A percentile compares a stretch with the other conserved stretches of the same genome.
These are phyloP conservation scores for Macquaria australasica DNA, from an alignment of 2,113 vertebrate genomes.

Conservation along the genomic window DNA sequence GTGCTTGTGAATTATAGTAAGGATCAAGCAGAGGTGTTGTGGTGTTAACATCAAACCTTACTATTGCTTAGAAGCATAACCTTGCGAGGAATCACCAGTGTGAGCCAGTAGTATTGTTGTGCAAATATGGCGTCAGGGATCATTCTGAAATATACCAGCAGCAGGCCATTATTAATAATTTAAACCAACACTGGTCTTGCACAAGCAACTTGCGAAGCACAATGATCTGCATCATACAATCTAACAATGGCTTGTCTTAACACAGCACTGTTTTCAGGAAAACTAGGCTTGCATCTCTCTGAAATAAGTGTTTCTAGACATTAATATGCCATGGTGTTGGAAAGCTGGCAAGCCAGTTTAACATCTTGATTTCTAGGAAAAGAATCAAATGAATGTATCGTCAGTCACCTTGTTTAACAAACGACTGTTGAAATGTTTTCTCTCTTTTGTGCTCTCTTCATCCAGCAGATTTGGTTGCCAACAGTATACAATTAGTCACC, in stretches of 20 bases:
- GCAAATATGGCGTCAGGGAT: slow-evolving; percentile 2
- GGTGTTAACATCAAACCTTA: neutral
- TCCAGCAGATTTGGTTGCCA: slow-evolving; percentile 23
- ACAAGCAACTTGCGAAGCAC: slow-evolving; percentile 41
- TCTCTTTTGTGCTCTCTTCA: slow-evolving; percentile 39
- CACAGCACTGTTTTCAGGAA: neutral
- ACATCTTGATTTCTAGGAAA: neutral
- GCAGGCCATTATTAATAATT: slow-evolving; percentile 65
- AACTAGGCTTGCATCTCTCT: neutral
- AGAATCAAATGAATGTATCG: neutral
- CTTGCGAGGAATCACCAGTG: neutral
- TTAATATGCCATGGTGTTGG: neutral
- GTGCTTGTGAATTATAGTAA: neutral
- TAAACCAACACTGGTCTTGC: slow-evolving; percentile 43
- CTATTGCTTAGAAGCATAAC: neutral
- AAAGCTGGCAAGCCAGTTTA: neutral
- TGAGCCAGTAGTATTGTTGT: neutral
- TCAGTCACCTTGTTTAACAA: slow-evolving; percentile 13
- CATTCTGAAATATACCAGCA: slow-evolving; percentile 38
- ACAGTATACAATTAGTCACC: slow-evolving; percentile 62
- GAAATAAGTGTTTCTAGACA: neutral
- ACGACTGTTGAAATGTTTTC: slow-evolving; percentile 36
- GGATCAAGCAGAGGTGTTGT: neutral
- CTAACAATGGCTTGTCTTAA: slow-evolving; percentile 46
- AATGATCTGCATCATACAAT: slow-evolving; percentile 43